Percentiles rank a stretch among this genome's conserved stretches.
These are phyloP conservation scores for Coregonus suidteri DNA, from an alignment of 2,797 vertebrate genomes.

Conservation along the genomic window DNA sequence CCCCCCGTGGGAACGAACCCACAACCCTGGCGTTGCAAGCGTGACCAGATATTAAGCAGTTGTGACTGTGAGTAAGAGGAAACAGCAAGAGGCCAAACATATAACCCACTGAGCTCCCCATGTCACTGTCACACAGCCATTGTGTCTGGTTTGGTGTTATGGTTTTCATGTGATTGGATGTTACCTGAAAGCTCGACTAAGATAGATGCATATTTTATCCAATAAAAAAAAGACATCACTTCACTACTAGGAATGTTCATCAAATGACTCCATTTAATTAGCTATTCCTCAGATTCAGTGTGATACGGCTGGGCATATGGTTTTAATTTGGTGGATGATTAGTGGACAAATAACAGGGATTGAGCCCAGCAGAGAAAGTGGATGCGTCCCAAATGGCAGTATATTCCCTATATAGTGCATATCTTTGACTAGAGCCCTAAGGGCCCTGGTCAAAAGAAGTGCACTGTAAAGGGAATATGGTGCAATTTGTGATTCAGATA, in stretches of 20 bases:
- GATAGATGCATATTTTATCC: constrained; percentile 33
- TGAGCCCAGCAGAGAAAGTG: constrained; percentile 13
- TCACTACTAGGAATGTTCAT: background rate
- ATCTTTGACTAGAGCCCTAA: background rate
- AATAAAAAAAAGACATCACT: background rate
- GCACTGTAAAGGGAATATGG: background rate
- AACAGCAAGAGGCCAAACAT: constrained; percentile 44
- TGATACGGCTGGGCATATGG: constrained; percentile 23
- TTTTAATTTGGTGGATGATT: constrained; percentile 55
- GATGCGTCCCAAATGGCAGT: background rate
- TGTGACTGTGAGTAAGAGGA: constrained; percentile 43
- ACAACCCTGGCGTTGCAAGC: too few relatives aligned
- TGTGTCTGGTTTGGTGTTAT: constrained; percentile 50
- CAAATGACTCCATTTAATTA: background rate
- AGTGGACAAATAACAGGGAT: constrained; percentile 37
- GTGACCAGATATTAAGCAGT: constrained; percentile 52
- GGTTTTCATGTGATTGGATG: background rate
- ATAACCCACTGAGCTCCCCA: constrained; percentile 36
- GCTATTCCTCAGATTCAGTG: constrained; percentile 25
- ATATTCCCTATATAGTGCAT: background rate
- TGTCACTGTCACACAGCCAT: constrained; percentile 50
- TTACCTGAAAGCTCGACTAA: constrained; percentile 53
- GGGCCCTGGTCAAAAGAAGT: background rate
- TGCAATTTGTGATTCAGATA: constrained; percentile 29
- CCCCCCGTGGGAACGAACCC: too few relatives aligned